Conservation (phyloP, 2,113 vertebrate genomes). For the Capra hircus region DNA sequence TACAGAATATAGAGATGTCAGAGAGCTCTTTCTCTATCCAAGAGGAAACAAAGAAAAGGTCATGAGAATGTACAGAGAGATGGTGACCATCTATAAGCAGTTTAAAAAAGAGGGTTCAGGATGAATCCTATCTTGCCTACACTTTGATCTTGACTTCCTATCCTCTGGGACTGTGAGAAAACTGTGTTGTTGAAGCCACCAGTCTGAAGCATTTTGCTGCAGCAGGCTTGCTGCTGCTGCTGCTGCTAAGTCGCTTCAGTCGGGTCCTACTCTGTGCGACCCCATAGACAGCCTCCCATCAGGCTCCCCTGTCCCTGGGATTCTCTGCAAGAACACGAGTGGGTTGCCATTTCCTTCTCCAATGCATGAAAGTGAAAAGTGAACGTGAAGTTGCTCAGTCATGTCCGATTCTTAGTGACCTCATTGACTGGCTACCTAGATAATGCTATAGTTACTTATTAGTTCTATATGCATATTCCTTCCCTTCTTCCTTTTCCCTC, state of each 20-base stretch:
- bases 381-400: background rate
- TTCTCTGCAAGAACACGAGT: background rate
- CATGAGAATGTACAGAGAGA: background rate
- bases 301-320: background rate
- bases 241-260: background rate
- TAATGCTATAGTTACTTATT: background rate
- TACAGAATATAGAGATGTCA: background rate
- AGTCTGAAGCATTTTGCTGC: background rate
- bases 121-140: background rate
- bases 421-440: background rate
- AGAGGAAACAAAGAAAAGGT: background rate
- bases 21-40: background rate
- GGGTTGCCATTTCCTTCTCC: background rate
- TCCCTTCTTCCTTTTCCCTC: background rate
- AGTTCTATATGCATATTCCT: background rate
- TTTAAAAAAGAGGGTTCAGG: background rate
- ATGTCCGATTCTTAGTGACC: background rate
- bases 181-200: background rate
- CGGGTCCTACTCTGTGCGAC: accelerated
- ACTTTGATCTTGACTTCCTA: background rate
- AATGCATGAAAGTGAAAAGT: background rate
- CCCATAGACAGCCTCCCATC: background rate
- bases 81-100: background rate
- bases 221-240: background rate
- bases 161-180: background rate